Conservation (phyloP, 1,140 invertebrate species). For the Colletes gigas region DNA sequence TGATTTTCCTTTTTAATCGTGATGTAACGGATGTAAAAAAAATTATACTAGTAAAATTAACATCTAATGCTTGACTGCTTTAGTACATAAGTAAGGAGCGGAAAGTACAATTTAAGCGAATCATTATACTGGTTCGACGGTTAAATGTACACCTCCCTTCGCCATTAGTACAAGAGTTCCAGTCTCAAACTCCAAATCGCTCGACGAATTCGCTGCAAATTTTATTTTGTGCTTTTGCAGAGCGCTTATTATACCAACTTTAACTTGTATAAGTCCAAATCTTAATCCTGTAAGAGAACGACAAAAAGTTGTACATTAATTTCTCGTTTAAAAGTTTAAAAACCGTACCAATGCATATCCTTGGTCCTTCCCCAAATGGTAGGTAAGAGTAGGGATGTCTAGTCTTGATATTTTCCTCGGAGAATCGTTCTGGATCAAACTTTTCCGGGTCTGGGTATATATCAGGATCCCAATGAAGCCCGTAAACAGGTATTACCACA, state of each 20-base stretch:
- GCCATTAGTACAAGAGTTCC: conserved; percentile 74
- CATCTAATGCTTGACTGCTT: no score
- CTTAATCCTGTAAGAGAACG: conserved; percentile 67
- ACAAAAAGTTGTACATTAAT: not conserved
- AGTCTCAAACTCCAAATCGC: conserved; percentile 71
- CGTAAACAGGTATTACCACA: conserved; percentile 83
- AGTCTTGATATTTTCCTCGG: conserved; percentile 61
- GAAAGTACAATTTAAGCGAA: not conserved
- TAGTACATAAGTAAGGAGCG: no score
- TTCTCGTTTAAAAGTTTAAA: not conserved
- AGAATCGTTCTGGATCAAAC: conserved; percentile 85
- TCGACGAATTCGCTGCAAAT: conserved; percentile 62
- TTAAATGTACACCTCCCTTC: conserved; percentile 75
- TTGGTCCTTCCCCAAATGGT: conserved; percentile 80
- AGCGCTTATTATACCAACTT: conserved; percentile 72
- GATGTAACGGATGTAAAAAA: no score
- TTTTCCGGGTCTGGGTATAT: conserved; percentile 83
- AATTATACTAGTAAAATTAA: no score
- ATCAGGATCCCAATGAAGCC: conserved; percentile 84
- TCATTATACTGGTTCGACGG: conserved; percentile 38
- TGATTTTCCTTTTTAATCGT: no score
- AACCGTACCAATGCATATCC: conserved; percentile 83
- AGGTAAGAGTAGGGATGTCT: conserved; percentile 78
- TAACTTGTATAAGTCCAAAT: conserved; percentile 79
- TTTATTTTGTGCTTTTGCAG: conserved; percentile 47